A percentile compares a stretch with the other conserved stretches of the same genome.
phyloP scores from a whole-genome alignment of 2,888 invertebrate genomes.

The Netelia virgata region DNA sequence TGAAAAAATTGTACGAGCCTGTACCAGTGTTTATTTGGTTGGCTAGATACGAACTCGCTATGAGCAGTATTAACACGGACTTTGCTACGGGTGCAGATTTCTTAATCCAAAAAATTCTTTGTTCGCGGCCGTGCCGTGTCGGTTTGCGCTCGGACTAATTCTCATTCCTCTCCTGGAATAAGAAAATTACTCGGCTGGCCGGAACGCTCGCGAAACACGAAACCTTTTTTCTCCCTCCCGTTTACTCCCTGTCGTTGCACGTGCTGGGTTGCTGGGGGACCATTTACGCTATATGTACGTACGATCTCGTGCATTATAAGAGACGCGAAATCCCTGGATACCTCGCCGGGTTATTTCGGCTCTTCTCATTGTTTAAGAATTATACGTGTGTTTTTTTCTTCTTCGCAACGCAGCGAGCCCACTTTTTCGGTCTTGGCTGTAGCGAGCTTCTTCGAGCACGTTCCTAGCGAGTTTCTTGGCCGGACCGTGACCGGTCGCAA shows the following conservation, averaged over 20 bases:
- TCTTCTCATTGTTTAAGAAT: slow-evolving; percentile 52
- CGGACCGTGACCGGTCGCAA: slow-evolving; percentile 6
- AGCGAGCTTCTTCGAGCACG: slow-evolving; percentile 3
- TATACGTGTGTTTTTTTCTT: slow-evolving; percentile 32
- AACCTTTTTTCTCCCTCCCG: slow-evolving; percentile 2
- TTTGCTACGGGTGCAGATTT: slow-evolving; percentile 1
- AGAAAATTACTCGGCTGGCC: slow-evolving; percentile 44
- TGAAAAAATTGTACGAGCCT: too few species aligned
- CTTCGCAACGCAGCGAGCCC: slow-evolving; percentile 17
- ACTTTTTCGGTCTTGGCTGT: not conserved
- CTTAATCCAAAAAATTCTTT: slow-evolving; percentile 36
- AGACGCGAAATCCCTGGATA: slow-evolving; percentile 18
- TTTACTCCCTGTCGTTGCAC: not conserved
- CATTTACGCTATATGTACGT: not conserved
- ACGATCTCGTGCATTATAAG: slow-evolving; percentile 13
- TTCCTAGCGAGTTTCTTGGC: not conserved
- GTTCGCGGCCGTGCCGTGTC: not conserved
- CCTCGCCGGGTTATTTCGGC: slow-evolving; percentile 48
- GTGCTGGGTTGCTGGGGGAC: not conserved
- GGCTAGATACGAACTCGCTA: not conserved
- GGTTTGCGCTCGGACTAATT: slow-evolving; percentile 16
- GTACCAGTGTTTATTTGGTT: too few species aligned
- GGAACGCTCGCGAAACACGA: slow-evolving; percentile 2
- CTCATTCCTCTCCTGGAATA: slow-evolving; percentile 42
- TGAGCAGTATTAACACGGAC: not conserved